Evolutionary conservation across 2,888 invertebrate species (phyloP).

Genomic region (Clitarchus hookeri): DNA sequence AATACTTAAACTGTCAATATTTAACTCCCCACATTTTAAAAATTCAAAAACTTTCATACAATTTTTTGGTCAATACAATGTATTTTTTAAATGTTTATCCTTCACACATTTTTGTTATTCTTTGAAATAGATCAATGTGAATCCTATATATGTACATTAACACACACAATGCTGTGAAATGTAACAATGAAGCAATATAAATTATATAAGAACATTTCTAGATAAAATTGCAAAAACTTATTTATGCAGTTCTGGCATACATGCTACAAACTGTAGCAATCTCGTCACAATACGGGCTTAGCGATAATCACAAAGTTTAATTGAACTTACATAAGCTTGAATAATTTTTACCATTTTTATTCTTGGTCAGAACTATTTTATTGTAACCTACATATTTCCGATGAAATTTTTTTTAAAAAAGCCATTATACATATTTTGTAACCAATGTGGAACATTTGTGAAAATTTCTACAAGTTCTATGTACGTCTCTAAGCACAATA

Average conservation of each 20-base stretch:
- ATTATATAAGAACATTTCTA: not conserved
- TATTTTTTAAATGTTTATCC: not conserved
- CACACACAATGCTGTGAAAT: slow-evolving; percentile 14
- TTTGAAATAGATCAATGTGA: not conserved
- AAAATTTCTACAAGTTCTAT: slow-evolving; percentile 19
- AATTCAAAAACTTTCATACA: slow-evolving; percentile 2
- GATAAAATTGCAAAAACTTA: slow-evolving; percentile 8
- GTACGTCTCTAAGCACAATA: slow-evolving; percentile 18
- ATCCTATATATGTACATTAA: slow-evolving; percentile 9
- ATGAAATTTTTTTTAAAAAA: slow-evolving; percentile 18
- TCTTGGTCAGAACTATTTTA: slow-evolving; percentile 2
- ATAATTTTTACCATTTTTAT: slow-evolving; percentile 14
- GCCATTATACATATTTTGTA: slow-evolving; percentile 21
- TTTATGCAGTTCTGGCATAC: slow-evolving; percentile 2
- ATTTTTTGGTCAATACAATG: not conserved
- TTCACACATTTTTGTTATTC: not conserved
- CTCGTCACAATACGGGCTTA: not conserved
- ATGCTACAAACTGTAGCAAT: not conserved
- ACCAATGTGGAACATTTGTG: slow-evolving; percentile 25
- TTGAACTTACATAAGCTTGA: not conserved
- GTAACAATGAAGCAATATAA: slow-evolving; percentile 9
- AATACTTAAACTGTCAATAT: slow-evolving; percentile 14
- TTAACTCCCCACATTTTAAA: slow-evolving; percentile 2
- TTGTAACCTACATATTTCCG: slow-evolving; percentile 15
- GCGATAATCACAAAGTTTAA: slow-evolving; percentile 10